A percentile compares a stretch with the other conserved stretches of the same genome.
Evolutionary conservation across 1,140 invertebrate species (phyloP).

Genomic region (Potamilus streckersoni): DNA sequence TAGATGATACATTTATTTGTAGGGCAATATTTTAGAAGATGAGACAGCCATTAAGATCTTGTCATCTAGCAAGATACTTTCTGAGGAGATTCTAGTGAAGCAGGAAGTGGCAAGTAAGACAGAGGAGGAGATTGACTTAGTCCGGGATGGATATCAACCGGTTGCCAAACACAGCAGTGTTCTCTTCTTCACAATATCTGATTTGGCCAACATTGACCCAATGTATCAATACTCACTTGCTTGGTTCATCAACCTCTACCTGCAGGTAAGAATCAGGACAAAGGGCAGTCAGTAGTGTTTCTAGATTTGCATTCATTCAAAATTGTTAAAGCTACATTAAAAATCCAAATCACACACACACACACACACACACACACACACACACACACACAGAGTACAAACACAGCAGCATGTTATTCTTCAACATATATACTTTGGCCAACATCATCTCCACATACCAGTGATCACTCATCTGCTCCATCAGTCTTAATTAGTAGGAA

Average conservation of each 20-base stretch:
- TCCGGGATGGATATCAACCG: slow-evolving; percentile 66
- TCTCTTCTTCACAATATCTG: slow-evolving; percentile 90
- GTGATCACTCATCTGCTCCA: too few species aligned
- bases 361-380: slow-evolving; percentile 41
- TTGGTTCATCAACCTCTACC: slow-evolving; percentile 92
- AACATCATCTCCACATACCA: slow-evolving; percentile 82
- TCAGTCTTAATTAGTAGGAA: too few species aligned
- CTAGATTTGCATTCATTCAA: too few species aligned
- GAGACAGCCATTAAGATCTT: slow-evolving; percentile 94
- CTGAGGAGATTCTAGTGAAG: slow-evolving; percentile 73
- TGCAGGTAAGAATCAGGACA: slow-evolving; percentile 53
- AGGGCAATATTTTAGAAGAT: slow-evolving; percentile 95
- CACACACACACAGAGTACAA: slow-evolving; percentile 76
- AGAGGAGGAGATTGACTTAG: slow-evolving; percentile 64
- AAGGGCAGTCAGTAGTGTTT: too few species aligned
- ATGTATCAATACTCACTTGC: slow-evolving; percentile 97
- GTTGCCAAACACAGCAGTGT: slow-evolving; percentile 90
- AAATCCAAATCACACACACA: too few species aligned
- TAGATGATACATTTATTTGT: slow-evolving; percentile 1
- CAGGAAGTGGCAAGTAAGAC: slow-evolving; percentile 66
- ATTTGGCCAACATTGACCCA: slow-evolving; percentile 90
- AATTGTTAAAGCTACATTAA: too few species aligned
- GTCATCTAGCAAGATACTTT: slow-evolving; percentile 85
- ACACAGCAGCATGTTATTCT: slow-evolving; percentile 91
- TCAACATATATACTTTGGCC: slow-evolving; percentile 87